Evolutionary conservation across 2,797 vertebrate genomes (phyloP).

Genomic region (Danionella dracula): DNA sequence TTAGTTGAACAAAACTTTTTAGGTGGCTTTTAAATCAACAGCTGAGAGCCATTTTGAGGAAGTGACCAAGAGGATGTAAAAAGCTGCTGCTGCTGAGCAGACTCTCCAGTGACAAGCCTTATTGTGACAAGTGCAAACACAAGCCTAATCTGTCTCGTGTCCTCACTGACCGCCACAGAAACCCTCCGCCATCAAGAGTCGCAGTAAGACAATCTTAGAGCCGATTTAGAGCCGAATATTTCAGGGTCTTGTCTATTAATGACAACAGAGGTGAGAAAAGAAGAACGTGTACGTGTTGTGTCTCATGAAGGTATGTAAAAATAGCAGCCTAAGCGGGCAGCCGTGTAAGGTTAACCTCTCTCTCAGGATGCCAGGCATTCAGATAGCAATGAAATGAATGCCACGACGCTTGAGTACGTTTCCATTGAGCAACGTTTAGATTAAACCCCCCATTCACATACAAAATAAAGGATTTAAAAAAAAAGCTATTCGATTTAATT

Average conservation of each 20-base stretch:
- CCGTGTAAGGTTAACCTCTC: constrained; percentile 7
- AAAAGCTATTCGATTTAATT: no score
- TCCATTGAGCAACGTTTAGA: no score
- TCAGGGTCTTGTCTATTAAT: neutral
- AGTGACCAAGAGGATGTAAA: neutral
- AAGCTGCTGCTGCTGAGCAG: neutral
- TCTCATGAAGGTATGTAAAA: neutral
- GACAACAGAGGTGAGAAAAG: neutral
- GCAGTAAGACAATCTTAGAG: neutral
- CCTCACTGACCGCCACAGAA: neutral
- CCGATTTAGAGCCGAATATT: neutral
- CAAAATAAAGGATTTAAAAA: no score
- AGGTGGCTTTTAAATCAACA: neutral
- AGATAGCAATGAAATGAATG: neutral
- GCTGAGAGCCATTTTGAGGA: constrained; percentile 6
- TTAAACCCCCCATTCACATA: no score
- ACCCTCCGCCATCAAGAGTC: neutral
- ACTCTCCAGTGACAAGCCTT: neutral
- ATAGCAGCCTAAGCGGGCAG: constrained; percentile 2
- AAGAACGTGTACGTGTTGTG: neutral
- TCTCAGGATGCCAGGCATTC: constrained; percentile 12
- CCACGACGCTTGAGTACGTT: neutral
- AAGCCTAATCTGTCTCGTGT: neutral
- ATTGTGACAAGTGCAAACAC: constrained; percentile 19
- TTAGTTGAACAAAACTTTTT: no score